Evolutionary conservation across 2,797 vertebrate species (phyloP), one percentile per base, ranked within the genome.

Genomic region (Pteronotus mesoamericanus): DNA sequence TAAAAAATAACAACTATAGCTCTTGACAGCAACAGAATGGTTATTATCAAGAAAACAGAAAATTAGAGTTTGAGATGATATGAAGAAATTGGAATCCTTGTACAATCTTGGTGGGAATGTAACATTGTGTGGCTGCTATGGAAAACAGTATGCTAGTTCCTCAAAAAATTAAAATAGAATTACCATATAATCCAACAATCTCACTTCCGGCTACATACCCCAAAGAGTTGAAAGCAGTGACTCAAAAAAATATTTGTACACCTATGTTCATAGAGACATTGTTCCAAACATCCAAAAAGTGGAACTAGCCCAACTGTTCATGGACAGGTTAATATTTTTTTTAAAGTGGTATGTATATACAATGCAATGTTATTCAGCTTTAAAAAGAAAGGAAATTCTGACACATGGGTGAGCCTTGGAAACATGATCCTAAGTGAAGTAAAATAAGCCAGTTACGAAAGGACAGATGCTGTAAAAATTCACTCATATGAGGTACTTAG

Each of bases 41-140:
- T 66, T 79, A 88, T 68, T 82, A 68, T 51, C 18, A 92, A 92
- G 66, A 84, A 95, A 75, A 66, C 2, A 89, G 74, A 86, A 89
- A 82, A 55, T 66, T 72, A 79, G 42, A 55, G 55, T 39, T 51
- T 24, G 26, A 6, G n/a, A 86, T 66, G 84, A 77, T n/a, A 6
- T 39, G 32, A 37, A 92, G 59, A 86, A 48, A 78, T 0, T 37
- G 8, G 24, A 93, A 80, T 24, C 18, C 66, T 46, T 32, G 3
- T 46, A 18, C 24, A 39, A 14, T 92, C 4, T 3, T 79, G 16
- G n/a, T 69, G 24, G 44, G n/a, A 92, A 68, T 51, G 12, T 22
- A 68, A 93, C 84, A 85, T 9, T 34, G 55, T 37, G 7, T 2
- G 64, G 9, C 18, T 44, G 19, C 84, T 32, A 44, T 3, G n/a